Evolutionary conservation across 1,140 invertebrate species (phyloP).

Genomic region (Aphidius gifuensis): DNA sequence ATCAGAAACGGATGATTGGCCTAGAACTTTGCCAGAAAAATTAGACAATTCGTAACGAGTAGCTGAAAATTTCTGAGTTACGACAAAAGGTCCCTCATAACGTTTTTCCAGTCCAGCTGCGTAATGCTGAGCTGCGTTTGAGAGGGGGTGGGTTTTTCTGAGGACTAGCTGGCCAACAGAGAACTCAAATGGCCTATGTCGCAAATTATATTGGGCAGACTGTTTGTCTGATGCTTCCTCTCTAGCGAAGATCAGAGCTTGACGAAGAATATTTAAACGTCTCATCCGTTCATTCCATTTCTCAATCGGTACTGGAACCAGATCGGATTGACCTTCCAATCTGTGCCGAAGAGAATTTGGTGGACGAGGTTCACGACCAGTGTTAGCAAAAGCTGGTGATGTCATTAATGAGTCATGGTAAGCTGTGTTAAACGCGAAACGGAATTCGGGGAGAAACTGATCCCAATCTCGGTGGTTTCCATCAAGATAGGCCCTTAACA

Average conservation of each 20-base stretch:
- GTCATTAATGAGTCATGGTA: slow-evolving; percentile 28
- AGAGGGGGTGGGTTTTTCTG: slow-evolving; percentile 16
- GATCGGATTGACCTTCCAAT: neutral
- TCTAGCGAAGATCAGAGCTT: neutral
- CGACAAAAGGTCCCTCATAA: slow-evolving; percentile 18
- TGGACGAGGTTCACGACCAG: slow-evolving; percentile 25
- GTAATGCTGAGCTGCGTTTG: slow-evolving; percentile 10
- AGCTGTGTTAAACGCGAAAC: slow-evolving; percentile 47
- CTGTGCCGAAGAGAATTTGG: neutral
- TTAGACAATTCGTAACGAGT: neutral
- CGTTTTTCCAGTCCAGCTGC: slow-evolving; percentile 22
- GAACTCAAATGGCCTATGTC: neutral
- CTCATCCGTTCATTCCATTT: slow-evolving; percentile 6
- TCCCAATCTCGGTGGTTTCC: slow-evolving; percentile 47
- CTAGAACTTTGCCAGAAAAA: neutral
- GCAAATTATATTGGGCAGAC: slow-evolving; percentile 8
- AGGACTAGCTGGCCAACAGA: slow-evolving; percentile 18
- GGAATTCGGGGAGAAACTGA: slow-evolving; percentile 32
- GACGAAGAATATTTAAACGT: neutral
- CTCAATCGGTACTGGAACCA: neutral
- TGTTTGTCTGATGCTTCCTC: slow-evolving; percentile 5
- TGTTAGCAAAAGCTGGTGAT: slow-evolving; percentile 46
- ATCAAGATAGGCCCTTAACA: slow-evolving; percentile 38
- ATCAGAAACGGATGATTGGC: neutral
- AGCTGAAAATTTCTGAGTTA: neutral